Percentiles rank a stretch among this genome's conserved stretches.
phyloP scores from a whole-genome alignment of 1,140 invertebrate genomes.

The Chironomus tepperi region DNA sequence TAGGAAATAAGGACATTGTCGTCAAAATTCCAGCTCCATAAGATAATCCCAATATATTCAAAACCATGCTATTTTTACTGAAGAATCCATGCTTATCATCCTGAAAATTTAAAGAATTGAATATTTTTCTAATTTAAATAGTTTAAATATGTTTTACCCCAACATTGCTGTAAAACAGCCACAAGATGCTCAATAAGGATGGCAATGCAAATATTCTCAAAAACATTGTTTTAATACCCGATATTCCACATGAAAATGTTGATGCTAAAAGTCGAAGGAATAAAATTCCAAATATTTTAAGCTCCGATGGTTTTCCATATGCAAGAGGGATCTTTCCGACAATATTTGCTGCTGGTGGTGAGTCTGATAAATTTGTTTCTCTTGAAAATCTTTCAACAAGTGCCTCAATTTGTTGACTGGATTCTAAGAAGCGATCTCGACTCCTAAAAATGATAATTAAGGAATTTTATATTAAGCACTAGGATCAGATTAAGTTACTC shows the following conservation, averaged over 20 bases:
- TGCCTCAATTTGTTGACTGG: conserved; percentile 84
- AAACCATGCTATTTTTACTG: conserved; percentile 67
- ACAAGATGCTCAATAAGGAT: conserved; percentile 65
- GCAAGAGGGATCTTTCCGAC: conserved; percentile 60
- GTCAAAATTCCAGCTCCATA: conserved; percentile 73
- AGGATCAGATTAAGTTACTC: too few relatives aligned
- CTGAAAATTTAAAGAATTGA: conserved; percentile 37
- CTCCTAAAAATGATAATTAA: conserved; percentile 30
- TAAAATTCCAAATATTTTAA: conserved; percentile 62
- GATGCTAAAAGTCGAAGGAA: conserved; percentile 68
- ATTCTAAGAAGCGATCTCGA: conserved; percentile 81
- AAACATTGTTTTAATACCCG: conserved; percentile 62
- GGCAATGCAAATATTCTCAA: conserved; percentile 66
- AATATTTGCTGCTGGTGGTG: conserved; percentile 44
- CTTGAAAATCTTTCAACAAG: conserved; percentile 85
- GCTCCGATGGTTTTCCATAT: conserved; percentile 60
- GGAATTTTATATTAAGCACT: too few relatives aligned
- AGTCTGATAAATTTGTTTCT: conserved; percentile 48
- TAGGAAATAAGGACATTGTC: conserved; percentile 59
- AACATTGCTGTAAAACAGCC: conserved; percentile 68
- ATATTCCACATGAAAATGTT: conserved; percentile 65
- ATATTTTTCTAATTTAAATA: conserved; percentile 21
- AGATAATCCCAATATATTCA: conserved; percentile 67
- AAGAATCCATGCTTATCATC: conserved; percentile 64
- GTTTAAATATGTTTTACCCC: too few relatives aligned